Base-by-base conservation (phyloP, 2,888 invertebrate genomes). In the Limnephilus auricula region DNA sequence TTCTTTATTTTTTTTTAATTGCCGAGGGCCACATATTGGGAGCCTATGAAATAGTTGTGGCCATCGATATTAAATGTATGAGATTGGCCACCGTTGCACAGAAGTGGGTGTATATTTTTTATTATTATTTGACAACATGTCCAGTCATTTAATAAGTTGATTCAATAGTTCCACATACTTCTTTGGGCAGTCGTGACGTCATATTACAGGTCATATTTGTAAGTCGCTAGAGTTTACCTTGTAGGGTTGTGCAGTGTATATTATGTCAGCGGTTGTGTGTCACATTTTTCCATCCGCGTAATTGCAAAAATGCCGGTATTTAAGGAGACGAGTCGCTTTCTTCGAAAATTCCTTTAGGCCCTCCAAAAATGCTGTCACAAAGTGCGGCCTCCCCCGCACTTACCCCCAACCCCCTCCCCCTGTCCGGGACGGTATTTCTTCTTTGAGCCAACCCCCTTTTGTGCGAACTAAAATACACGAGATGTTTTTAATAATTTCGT, bases 401-500 rank as follows among this genome's bases (percentile, higher is more conserved):
- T 65, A 65, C 6, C 65, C 65, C 25, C 65, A 6, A n/a, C n/a
- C 25, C 25, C 65, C n/a, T 6, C 25, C 50, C 50, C 18, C 40
- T 0, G 10, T n/a, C 37, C 2, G 18, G 32, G 31, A 15, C 50
- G 50, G n/a, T 2, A 50, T 30, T n/a, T 65, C 25, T 13, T 65
- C 65, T 65, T 65, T 87, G 50, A 12, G 13, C 4, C 45, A 50
- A 45, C 30, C 37, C 79, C 79, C 79, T 25, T 79, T 88, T 79
- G 40, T 89, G 89, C 13, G 65, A 87, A 34, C 85, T n/a, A 30
- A 79, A 89, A 79, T 89, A 89, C 89, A 79, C n/a, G 89, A 79
- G 79, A 89, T 89, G 79, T 89, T 89, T 89, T 89, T 89, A 89
- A 89, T 89, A 89, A 80, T 89, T 89, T 40, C 89, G 80, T 89